Evolutionary conservation across 2,113 vertebrate genomes (phyloP).

Genomic region (Pangasianodon gigas): DNA sequence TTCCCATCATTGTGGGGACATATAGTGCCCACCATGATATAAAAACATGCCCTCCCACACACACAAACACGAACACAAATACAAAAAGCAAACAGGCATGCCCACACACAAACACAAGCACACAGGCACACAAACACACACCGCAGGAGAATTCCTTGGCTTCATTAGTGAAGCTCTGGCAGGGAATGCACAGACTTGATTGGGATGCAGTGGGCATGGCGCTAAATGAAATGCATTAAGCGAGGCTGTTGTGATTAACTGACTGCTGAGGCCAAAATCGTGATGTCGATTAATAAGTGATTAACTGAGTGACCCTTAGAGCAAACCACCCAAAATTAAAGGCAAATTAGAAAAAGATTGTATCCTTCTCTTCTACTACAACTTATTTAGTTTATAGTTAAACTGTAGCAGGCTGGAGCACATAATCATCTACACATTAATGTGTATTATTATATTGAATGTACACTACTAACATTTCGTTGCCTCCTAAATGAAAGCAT

Average conservation of each 20-base stretch:
- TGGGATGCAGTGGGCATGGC: constrained; percentile 26
- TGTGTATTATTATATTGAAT: not conserved
- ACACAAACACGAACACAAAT: not conserved
- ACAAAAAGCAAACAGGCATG: no score
- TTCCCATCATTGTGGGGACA: not conserved
- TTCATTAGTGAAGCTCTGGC: constrained; percentile 24
- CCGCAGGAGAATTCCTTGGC: constrained; percentile 1
- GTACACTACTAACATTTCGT: not conserved
- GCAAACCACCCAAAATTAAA: constrained; percentile 3
- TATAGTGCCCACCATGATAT: not conserved
- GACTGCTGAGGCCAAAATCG: constrained; percentile 10
- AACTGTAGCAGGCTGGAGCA: not conserved
- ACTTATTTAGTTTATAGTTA: not conserved
- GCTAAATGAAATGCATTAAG: constrained; percentile 10
- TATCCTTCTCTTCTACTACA: not conserved
- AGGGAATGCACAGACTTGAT: not conserved
- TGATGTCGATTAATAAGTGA: constrained; percentile 19
- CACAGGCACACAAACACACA: not conserved
- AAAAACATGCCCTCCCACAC: not conserved
- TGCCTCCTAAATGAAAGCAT: not conserved
- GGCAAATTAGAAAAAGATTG: constrained; percentile 3
- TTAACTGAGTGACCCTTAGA: not conserved
- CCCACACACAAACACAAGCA: not conserved
- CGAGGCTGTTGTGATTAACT: constrained; percentile 20
- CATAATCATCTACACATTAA: not conserved